A percentile compares a stretch with the other conserved stretches of the same genome.
Conservation (phyloP, 2,113 vertebrate species). For the Mesocricetus auratus region DNA sequence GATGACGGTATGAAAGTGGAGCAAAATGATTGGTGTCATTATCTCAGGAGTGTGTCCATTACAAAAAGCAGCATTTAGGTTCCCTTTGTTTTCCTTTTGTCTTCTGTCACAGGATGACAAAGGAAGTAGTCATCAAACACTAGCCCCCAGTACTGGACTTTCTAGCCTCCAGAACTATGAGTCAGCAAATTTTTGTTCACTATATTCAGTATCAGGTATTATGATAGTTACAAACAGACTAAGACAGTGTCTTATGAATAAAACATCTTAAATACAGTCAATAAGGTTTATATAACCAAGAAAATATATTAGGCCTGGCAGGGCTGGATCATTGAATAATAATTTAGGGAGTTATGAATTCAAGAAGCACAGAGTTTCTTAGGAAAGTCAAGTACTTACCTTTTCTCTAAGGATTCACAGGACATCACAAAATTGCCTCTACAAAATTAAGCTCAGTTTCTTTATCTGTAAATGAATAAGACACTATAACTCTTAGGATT, state of each 20-base stretch:
- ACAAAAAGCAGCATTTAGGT: neutral
- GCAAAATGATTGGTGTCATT: neutral
- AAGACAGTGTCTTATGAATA: neutral
- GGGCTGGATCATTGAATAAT: neutral
- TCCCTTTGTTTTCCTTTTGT: neutral
- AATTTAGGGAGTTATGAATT: neutral
- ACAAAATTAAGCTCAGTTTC: neutral
- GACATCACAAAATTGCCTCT: neutral
- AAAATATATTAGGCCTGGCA: neutral
- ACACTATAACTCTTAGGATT: neutral
- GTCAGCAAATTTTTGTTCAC: neutral
- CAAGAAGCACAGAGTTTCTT: neutral
- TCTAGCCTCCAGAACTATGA: neutral
- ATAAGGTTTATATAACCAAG: neutral
- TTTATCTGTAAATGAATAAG: neutral
- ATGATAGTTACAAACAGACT: neutral
- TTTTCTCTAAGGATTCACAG: neutral
- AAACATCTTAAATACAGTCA: neutral
- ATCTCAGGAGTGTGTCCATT: neutral
- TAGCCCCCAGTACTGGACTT: neutral
- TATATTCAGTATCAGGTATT: neutral
- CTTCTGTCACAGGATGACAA: neutral
- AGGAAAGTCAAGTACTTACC: neutral
- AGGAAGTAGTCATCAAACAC: neutral
- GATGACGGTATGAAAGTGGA: too few relatives aligned